Percentiles rank a stretch among this genome's conserved stretches.
Conservation (phyloP, 2,113 vertebrate species). For the Plecturocebus donacophilus region DNA sequence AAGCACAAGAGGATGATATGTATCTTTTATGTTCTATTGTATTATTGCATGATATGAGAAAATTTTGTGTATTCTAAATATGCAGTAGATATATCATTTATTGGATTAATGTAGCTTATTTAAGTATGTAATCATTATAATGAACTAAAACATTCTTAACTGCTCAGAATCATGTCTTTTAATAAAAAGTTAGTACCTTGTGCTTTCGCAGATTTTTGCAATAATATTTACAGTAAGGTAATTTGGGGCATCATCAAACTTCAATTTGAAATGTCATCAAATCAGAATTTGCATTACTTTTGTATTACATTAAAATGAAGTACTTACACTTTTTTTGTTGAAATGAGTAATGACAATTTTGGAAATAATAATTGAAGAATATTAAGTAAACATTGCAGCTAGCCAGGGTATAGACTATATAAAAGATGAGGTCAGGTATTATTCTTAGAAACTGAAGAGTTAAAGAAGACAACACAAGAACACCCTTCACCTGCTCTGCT, state of each 20-base stretch:
- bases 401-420: background rate
- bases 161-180: background rate
- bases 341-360: background rate
- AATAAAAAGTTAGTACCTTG: background rate
- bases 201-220: background rate
- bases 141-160: conserved; percentile 22
- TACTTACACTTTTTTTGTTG: background rate
- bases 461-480: background rate
- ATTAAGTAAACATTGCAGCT: background rate
- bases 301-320: background rate
- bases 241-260: background rate
- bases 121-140: background rate
- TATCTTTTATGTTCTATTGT: background rate
- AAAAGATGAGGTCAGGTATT: background rate
- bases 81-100: background rate
- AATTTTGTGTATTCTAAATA: background rate
- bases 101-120: background rate
- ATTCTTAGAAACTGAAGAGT: background rate
- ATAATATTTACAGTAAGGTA: background rate
- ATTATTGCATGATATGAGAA: background rate
- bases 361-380: background rate
- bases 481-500: background rate
- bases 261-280: conserved; percentile 6
- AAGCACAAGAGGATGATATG: background rate
- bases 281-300: background rate